Conservation (phyloP, 2,797 vertebrate genomes). For the Rhynchotus rufescens region DNA sequence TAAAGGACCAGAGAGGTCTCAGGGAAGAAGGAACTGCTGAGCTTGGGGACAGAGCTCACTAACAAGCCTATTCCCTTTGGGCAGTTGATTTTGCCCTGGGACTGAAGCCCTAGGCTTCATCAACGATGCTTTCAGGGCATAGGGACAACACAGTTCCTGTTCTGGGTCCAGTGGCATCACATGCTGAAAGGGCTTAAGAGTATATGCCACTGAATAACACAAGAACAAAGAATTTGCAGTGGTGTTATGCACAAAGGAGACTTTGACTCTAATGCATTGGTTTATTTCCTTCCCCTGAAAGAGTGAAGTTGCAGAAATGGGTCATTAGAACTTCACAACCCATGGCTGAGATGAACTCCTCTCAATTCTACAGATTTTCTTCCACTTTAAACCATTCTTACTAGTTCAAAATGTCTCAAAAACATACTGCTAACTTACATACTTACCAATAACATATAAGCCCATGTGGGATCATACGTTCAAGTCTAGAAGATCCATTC, state of each 20-base stretch:
- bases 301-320: not conserved
- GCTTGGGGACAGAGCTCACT: not conserved
- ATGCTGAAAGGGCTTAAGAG: accelerated
- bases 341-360: not conserved
- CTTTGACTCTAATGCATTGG: not conserved
- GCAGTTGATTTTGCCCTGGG: not conserved
- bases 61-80: not conserved
- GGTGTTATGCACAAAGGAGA: not conserved
- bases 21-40: accelerated
- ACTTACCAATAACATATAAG: not conserved
- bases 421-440: not conserved
- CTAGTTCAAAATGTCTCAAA: not conserved
- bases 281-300: not conserved
- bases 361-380: not conserved
- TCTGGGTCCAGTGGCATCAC: not conserved
- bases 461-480: accelerated
- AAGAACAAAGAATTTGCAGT: not conserved
- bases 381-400: not conserved
- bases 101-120: not conserved
- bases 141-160: not conserved
- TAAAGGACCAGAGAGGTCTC: not conserved
- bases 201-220: not conserved
- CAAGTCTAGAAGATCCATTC: not conserved
- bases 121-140: not conserved
- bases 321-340: not conserved